Evolutionary conservation across 2,888 invertebrate species (phyloP).

Genomic region (Chrysolina haemoptera): DNA sequence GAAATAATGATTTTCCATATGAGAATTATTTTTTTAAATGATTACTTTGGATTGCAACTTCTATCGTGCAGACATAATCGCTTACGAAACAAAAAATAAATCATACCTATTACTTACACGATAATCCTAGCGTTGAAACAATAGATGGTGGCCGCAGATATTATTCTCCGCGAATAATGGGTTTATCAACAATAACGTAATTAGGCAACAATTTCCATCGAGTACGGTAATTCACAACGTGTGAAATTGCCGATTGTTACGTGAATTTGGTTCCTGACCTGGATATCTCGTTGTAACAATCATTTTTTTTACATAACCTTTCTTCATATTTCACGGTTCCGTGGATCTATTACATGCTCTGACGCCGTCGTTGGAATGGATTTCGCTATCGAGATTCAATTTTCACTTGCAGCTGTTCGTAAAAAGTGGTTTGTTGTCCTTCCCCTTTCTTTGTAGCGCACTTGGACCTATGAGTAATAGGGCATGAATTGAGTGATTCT

Average conservation of each 20-base stretch:
- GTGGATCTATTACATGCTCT: conserved; percentile 6
- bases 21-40: neutral
- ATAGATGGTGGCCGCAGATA: conserved; percentile 17
- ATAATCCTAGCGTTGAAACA: conserved; percentile 6
- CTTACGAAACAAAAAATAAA: conserved; percentile 12
- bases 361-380: neutral
- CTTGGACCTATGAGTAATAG: no score
- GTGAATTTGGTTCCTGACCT: conserved; percentile 24
- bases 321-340: conserved; percentile 26
- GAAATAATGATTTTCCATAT: no score
- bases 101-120: neutral
- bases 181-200: conserved; percentile 33
- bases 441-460: no score
- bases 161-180: conserved; percentile 36
- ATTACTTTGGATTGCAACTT: neutral
- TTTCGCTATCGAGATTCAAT: neutral
- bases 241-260: conserved; percentile 28
- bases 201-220: conserved; percentile 21
- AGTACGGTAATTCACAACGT: conserved; percentile 27
- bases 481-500: no score
- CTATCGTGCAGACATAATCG: neutral
- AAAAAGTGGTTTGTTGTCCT: neutral
- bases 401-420: neutral
- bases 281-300: conserved; percentile 18
- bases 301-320: conserved; percentile 20